Base-by-base conservation (phyloP, 2,888 invertebrate species). In the Tortrix viridana region DNA sequence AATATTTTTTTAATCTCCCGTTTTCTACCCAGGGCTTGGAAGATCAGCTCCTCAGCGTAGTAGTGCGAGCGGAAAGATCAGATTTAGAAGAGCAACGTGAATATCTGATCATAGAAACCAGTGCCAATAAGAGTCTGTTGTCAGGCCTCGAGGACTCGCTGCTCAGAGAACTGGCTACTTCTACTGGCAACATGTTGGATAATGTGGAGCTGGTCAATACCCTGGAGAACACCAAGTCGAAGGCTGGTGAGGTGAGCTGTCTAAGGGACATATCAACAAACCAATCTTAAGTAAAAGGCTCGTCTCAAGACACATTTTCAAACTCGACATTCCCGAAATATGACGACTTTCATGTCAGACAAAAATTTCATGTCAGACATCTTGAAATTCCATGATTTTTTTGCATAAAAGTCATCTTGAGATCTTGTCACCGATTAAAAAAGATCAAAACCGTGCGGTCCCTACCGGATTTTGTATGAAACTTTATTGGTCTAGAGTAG, bases 181-280 rank as follows among this genome's bases (percentile, higher is more conserved):
- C 97, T 0, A 95, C 96, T 0, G 98, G 98, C 16, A 98, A 97
- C 85, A 98, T 98, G 97, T 86, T 98, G 76, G 98, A 98, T 79
- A 98, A 98, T 73, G 95, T 95, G 0, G 98, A 98, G 73, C 91
- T 98, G 7, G 94, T 98, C 16, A 92, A 95, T 66, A 98, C 97
- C 0, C 87, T 98, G 56, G 98, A 98, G 75, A 97, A 97, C 70
- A 97, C 98, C 6, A 98, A 98, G 86, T 92, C 94, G 0, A 98
- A 97, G 79, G 97, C 98, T 0, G 93, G 92, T 48, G 97, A 98
- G 87, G 97, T 97, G 52, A 69, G 72, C 6, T 16, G 7, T 6
- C 4, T 38, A 38, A 14, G 14, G 32, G 32, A 2, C 32, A 9
- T 26, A 9, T 26, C 9, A 7, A 26, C 9, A 9, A 26, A 1